These are phyloP conservation scores for Bursaphelenchus mucronatus DNA, from an alignment of 1,140 invertebrate species.

Conservation along the genomic window DNA sequence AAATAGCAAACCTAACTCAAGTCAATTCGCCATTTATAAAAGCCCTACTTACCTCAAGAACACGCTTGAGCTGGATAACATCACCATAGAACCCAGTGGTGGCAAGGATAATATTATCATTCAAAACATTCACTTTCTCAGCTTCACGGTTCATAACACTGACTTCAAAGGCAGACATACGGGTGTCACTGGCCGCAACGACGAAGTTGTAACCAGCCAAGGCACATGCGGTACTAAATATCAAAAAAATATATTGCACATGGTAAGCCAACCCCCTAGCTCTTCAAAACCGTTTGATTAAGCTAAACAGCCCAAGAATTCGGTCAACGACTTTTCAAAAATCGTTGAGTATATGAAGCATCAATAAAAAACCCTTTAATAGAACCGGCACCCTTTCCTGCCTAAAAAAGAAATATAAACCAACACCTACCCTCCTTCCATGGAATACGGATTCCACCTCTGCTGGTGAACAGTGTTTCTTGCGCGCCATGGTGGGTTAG, in stretches of 20 bases:
- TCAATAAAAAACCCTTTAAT: constrained; percentile 4
- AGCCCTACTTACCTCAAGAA: constrained; percentile 78
- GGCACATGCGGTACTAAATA: constrained; percentile 66
- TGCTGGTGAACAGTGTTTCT: constrained; percentile 29
- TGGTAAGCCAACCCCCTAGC: neutral
- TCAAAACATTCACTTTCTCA: constrained; percentile 67
- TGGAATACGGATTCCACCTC: constrained; percentile 53
- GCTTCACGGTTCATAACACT: constrained; percentile 81
- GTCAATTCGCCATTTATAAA: constrained; percentile 63
- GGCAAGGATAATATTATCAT: constrained; percentile 77
- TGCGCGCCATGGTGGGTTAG: constrained; percentile 39
- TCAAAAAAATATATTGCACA: constrained; percentile 13
- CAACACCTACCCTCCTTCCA: constrained; percentile 46
- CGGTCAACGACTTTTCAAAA: neutral
- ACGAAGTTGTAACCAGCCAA: constrained; percentile 86
- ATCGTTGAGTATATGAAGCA: neutral
- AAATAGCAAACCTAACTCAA: neutral
- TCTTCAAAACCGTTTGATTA: neutral
- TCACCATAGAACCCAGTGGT: constrained; percentile 94
- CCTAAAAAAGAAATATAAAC: too few species aligned
- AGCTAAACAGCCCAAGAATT: neutral
- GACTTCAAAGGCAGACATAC: constrained; percentile 77
- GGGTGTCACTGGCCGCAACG: constrained; percentile 82
- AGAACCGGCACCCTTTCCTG: too few species aligned
- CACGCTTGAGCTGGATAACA: constrained; percentile 80